phyloP scores from a whole-genome alignment of 2,888 invertebrate genomes.

The Leptothorax acervorum region DNA sequence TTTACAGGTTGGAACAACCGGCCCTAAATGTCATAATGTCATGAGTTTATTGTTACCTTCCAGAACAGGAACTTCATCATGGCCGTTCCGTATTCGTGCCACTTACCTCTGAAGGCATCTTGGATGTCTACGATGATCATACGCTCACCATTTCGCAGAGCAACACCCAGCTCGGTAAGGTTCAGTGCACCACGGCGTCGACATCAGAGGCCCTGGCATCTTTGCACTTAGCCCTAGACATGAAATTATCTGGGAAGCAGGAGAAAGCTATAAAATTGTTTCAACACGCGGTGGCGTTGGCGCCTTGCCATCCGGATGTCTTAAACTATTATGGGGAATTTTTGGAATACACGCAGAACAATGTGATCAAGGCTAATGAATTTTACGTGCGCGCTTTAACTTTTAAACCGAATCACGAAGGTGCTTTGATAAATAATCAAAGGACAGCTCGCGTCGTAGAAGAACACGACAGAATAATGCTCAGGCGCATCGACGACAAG shows the following conservation, averaged over 20 bases:
- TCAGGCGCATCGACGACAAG: slow-evolving; percentile 93
- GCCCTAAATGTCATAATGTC: not conserved
- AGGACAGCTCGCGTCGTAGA: slow-evolving; percentile 96
- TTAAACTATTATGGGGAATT: slow-evolving; percentile 97
- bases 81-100: slow-evolving; percentile 74
- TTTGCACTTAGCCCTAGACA: slow-evolving; percentile 93
- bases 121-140: slow-evolving; percentile 79
- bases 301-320: slow-evolving; percentile 97
- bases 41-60: not conserved
- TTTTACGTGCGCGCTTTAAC: slow-evolving; percentile 94
- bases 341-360: slow-evolving; percentile 93
- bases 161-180: slow-evolving; percentile 62
- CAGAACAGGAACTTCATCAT: slow-evolving; percentile 71
- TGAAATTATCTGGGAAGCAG: slow-evolving; percentile 93
- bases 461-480: slow-evolving; percentile 92
- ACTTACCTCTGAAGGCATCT: slow-evolving; percentile 75
- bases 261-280: slow-evolving; percentile 95
- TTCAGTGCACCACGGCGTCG: slow-evolving; percentile 81
- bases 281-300: slow-evolving; percentile 96
- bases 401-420: slow-evolving; percentile 93
- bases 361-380: slow-evolving; percentile 96
- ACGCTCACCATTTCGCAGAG: slow-evolving; percentile 72
- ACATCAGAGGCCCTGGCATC: slow-evolving; percentile 94
- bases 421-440: slow-evolving; percentile 92
- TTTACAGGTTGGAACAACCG: too few species aligned